These are phyloP conservation scores for Mactra quadrangularis DNA, from an alignment of 1,140 invertebrate species.

Conservation along the genomic window DNA sequence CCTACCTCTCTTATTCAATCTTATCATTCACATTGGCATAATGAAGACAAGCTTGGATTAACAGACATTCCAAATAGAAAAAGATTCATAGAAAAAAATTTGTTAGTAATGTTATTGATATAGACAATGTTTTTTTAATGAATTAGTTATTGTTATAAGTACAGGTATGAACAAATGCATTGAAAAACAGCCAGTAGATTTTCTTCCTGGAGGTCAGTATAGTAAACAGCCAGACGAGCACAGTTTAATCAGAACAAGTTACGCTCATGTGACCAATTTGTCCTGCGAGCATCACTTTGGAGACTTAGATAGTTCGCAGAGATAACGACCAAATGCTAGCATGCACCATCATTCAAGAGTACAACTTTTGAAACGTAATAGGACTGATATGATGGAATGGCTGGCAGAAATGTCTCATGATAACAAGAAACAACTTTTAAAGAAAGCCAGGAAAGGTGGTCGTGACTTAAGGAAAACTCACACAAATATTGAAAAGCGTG, in stretches of 20 bases:
- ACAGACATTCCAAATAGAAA: background rate
- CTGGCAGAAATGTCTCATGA: background rate
- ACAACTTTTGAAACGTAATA: conserved; percentile 9
- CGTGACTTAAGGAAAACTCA: no score
- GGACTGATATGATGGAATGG: background rate
- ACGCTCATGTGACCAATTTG: conserved; percentile 1
- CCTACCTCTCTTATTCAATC: background rate
- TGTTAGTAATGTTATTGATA: background rate
- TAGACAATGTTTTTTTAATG: background rate
- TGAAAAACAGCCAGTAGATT: conserved; percentile 28
- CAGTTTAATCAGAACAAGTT: background rate
- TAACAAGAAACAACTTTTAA: no score
- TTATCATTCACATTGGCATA: background rate
- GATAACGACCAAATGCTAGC: conserved; percentile 1
- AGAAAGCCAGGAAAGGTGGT: no score
- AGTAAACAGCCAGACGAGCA: background rate
- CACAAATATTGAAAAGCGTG: no score
- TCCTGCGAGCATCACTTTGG: conserved; percentile 40
- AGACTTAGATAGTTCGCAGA: conserved; percentile 19
- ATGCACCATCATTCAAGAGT: conserved; percentile 14
- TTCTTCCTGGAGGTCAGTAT: conserved; percentile 15
- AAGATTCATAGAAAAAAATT: background rate
- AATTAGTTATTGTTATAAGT: background rate
- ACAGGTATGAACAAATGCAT: background rate
- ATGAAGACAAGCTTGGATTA: background rate